Conservation (phyloP, 2,888 invertebrate genomes). For the Xylota sylvarum region DNA sequence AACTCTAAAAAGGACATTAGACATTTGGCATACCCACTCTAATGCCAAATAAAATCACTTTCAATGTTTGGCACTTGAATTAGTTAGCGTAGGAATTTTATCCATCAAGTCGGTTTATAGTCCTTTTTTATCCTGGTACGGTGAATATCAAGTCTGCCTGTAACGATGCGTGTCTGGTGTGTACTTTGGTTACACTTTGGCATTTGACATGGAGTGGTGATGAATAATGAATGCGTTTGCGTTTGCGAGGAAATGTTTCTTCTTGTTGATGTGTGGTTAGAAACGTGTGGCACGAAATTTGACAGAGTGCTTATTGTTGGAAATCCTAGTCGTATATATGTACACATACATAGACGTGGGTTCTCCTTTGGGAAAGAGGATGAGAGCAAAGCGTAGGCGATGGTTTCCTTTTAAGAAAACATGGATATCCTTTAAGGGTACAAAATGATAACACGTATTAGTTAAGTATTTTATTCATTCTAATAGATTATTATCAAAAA, state of each 20-base stretch:
- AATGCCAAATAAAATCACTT: not conserved
- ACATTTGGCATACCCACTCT: not conserved
- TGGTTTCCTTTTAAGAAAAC: not conserved
- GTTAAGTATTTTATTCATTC: too few relatives aligned
- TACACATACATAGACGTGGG: not conserved
- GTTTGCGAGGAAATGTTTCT: constrained; percentile 1
- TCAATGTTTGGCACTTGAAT: not conserved
- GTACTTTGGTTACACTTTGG: constrained; percentile 20
- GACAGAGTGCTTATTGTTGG: not conserved
- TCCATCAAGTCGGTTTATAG: not conserved
- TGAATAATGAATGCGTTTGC: constrained; percentile 22
- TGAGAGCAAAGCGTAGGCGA: not conserved
- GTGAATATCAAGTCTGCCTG: not conserved
- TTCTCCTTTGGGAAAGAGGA: not conserved
- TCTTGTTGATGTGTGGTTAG: not conserved
- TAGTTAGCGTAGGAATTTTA: not conserved
- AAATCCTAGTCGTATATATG: not conserved
- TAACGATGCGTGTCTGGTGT: not conserved
- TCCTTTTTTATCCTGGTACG: not conserved
- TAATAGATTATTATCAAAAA: too few relatives aligned
- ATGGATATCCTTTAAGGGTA: not conserved
- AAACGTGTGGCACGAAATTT: not conserved
- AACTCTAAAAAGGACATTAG: not conserved
- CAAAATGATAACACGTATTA: not conserved
- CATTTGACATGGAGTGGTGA: constrained; percentile 24